phyloP scores from a whole-genome alignment of 2,888 invertebrate genomes.

The Melolontha melolontha region DNA sequence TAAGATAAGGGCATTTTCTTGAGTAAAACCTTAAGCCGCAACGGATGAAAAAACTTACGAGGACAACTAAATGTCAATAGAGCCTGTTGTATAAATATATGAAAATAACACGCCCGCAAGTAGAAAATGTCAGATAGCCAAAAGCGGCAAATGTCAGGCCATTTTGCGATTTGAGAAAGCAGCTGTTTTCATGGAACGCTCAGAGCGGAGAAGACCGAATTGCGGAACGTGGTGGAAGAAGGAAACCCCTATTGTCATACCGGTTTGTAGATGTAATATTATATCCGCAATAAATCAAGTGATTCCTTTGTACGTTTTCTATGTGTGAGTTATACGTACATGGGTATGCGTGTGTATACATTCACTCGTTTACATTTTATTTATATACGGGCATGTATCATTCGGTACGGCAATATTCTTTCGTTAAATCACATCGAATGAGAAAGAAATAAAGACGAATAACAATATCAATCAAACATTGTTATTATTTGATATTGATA shows the following conservation, averaged over 20 bases:
- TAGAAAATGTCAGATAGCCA: conserved; percentile 60
- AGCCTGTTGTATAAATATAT: conserved; percentile 16
- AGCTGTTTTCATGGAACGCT: conserved; percentile 52
- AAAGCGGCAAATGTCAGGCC: conserved; percentile 62
- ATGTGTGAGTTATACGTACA: neutral
- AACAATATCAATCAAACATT: too few relatives aligned
- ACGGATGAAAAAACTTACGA: conserved; percentile 33
- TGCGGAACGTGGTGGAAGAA: conserved; percentile 3
- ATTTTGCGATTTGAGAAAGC: conserved; percentile 58
- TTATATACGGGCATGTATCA: too few relatives aligned
- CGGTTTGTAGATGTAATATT: conserved; percentile 39
- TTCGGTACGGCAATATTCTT: too few relatives aligned
- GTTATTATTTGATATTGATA: too few relatives aligned
- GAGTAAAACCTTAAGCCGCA: neutral
- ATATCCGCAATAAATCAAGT: conserved; percentile 32
- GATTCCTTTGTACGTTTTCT: conserved; percentile 12
- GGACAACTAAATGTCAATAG: conserved; percentile 44
- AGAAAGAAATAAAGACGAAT: too few relatives aligned
- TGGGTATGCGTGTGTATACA: neutral
- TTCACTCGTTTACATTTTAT: too few relatives aligned
- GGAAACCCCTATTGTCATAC: conserved; percentile 10
- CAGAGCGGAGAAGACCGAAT: conserved; percentile 56
- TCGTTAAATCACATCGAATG: too few relatives aligned
- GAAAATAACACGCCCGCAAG: conserved; percentile 11
- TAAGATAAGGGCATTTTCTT: neutral